Evolutionary conservation across 2,888 invertebrate species (phyloP).

Genomic region (Melitaea athalia): DNA sequence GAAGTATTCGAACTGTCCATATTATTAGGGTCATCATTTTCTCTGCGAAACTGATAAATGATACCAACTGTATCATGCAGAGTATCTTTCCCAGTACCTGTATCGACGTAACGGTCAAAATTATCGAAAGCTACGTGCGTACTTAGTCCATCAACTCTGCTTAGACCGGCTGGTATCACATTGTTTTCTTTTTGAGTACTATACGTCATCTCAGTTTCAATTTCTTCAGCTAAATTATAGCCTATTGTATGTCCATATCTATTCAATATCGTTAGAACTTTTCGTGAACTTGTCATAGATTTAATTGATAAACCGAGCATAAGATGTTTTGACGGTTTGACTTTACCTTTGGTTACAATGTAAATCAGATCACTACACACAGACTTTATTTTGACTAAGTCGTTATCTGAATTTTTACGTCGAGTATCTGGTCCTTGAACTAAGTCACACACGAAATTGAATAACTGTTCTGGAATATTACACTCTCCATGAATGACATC

Average conservation of each 20-base stretch:
- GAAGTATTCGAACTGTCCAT: too few relatives aligned
- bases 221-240: slow-evolving; percentile 47
- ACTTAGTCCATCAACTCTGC: background rate
- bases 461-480: too few relatives aligned
- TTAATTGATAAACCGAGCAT: slow-evolving; percentile 45
- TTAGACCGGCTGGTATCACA: background rate
- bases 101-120: slow-evolving; percentile 8
- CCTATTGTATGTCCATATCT: slow-evolving; percentile 47
- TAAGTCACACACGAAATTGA: too few relatives aligned
- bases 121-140: slow-evolving; percentile 13
- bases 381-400: too few relatives aligned
- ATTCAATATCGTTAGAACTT: slow-evolving; percentile 46
- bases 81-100: slow-evolving; percentile 20
- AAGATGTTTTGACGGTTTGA: slow-evolving; percentile 46
- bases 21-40: background rate
- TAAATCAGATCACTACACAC: background rate
- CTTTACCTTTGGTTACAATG: slow-evolving; percentile 20
- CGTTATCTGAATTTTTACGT: too few relatives aligned
- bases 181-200: background rate
- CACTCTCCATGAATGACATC: too few relatives aligned
- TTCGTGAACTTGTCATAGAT: slow-evolving; percentile 44
- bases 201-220: slow-evolving; percentile 44
- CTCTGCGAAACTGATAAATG: background rate
- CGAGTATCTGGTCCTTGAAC: too few relatives aligned
- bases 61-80: background rate